Evolutionary conservation across 2,797 vertebrate genomes (phyloP).

Genomic region (Helarctos malayanus): DNA sequence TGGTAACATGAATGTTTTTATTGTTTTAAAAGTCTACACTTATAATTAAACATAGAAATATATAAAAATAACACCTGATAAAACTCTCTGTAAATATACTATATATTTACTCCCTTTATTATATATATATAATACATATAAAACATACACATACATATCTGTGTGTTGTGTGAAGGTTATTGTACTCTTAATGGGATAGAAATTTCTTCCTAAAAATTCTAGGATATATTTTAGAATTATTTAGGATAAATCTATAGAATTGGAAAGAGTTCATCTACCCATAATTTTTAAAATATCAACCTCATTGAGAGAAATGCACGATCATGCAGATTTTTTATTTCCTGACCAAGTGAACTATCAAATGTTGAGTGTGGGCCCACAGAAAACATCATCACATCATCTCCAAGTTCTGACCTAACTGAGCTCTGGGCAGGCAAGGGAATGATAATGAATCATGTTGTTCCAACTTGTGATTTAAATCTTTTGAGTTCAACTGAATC

Average conservation of each 20-base stretch:
- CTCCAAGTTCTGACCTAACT: neutral
- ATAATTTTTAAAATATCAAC: neutral
- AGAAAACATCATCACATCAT: neutral
- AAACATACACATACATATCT: neutral
- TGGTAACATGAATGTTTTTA: constrained; percentile 14
- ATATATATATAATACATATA: neutral
- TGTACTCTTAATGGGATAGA: constrained; percentile 1
- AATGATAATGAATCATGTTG: neutral
- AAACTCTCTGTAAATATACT: neutral
- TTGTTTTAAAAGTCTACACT: constrained; percentile 54
- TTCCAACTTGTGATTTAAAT: constrained; percentile 62
- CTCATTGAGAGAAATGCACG: constrained; percentile 19
- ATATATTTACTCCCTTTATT: neutral
- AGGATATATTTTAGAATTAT: neutral
- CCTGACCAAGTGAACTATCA: neutral
- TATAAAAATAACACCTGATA: neutral
- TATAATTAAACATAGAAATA: constrained; percentile 48
- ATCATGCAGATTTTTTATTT: neutral
- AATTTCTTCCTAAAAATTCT: constrained; percentile 1
- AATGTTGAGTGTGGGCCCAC: neutral
- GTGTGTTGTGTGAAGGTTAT: constrained; percentile 44
- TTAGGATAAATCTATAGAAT: neutral
- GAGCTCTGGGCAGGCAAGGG: constrained; percentile 16
- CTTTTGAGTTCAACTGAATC: constrained; percentile 19
- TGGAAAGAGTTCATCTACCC: neutral